Conservation (phyloP, 2,888 invertebrate species). For the Phorcus lineatus region DNA sequence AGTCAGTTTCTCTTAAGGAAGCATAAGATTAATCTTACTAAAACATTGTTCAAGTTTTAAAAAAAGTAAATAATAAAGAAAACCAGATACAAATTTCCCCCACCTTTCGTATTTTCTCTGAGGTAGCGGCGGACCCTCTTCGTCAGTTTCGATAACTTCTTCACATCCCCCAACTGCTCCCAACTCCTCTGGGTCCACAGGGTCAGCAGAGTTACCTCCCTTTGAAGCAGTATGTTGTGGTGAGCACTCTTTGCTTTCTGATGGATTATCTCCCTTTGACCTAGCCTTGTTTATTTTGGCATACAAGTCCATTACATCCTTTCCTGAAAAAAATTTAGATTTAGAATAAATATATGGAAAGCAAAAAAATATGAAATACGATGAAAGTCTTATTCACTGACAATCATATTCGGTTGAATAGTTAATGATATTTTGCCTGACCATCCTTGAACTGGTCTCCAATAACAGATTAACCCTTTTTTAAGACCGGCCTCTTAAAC, state of each 20-base stretch:
- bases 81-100: neutral
- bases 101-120: constrained; percentile 8
- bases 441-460: too few relatives aligned
- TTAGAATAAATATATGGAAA: too few relatives aligned
- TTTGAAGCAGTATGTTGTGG: neutral
- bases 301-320: neutral
- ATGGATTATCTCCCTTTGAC: neutral
- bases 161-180: constrained; percentile 2
- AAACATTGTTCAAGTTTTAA: too few relatives aligned
- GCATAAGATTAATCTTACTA: too few relatives aligned
- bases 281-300: neutral
- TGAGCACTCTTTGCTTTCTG: neutral
- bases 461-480: too few relatives aligned
- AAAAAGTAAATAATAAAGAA: too few relatives aligned
- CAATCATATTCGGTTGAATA: too few relatives aligned
- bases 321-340: neutral
- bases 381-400: too few relatives aligned
- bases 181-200: neutral
- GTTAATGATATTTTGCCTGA: too few relatives aligned
- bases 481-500: too few relatives aligned
- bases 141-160: neutral
- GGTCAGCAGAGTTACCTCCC: neutral
- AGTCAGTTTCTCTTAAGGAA: too few relatives aligned
- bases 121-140: constrained; percentile 16
- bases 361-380: too few relatives aligned